These are phyloP conservation scores for Heliconius ethilla DNA, from an alignment of 2,888 invertebrate species.

Conservation along the genomic window DNA sequence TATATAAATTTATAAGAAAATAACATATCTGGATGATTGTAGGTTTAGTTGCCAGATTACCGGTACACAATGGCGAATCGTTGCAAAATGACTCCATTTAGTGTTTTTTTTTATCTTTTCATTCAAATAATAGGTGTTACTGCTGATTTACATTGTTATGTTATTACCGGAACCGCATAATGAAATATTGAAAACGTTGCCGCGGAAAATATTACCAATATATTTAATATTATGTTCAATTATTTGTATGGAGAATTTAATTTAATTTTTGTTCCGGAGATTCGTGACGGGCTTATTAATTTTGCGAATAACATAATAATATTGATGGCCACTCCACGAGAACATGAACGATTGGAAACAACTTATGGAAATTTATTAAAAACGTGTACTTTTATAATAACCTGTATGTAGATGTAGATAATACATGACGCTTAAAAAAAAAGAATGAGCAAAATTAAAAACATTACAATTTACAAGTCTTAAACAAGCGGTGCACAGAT, in stretches of 20 bases:
- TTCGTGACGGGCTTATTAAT: constrained; percentile 36
- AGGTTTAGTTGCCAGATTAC: constrained; percentile 75
- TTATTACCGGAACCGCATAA: constrained; percentile 68
- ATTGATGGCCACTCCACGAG: constrained; percentile 36
- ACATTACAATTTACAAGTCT: not conserved
- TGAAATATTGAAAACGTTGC: constrained; percentile 64
- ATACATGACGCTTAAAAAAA: not conserved
- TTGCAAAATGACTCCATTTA: constrained; percentile 77
- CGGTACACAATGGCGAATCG: constrained; percentile 71
- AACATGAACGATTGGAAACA: constrained; percentile 23
- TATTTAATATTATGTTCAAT: constrained; percentile 40
- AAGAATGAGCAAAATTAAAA: not conserved
- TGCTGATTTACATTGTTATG: constrained; percentile 50
- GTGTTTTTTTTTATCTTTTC: constrained; percentile 53
- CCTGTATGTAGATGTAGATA: not conserved
- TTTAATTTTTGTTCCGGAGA: constrained; percentile 38
- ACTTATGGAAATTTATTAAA: constrained; percentile 12
- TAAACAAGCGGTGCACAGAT: constrained; percentile 33
- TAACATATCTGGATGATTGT: constrained; percentile 73
- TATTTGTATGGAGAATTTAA: constrained; percentile 38
- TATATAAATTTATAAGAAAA: constrained; percentile 75
- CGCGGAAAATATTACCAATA: constrained; percentile 50
- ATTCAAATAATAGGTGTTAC: constrained; percentile 74
- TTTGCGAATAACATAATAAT: constrained; percentile 24
- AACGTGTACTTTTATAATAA: constrained; percentile 2